These are phyloP conservation scores for Zenarchopterus dispar DNA, from an alignment of 2,797 vertebrate genomes.

Conservation along the genomic window DNA sequence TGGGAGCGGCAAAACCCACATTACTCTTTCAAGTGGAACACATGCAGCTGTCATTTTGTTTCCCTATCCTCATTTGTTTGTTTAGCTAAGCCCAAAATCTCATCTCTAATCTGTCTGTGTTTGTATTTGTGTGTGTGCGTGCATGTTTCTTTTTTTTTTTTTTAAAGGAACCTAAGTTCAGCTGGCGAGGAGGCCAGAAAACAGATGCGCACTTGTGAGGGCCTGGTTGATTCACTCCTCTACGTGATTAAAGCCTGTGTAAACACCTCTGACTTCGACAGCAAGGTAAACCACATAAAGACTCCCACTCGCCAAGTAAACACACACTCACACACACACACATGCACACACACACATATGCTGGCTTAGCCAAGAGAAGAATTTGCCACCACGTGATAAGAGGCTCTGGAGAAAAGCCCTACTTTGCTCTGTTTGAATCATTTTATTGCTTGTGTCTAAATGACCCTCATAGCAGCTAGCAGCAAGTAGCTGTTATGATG, in stretches of 20 bases:
- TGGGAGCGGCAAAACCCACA: conserved; percentile 37
- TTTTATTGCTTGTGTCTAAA: conserved; percentile 39
- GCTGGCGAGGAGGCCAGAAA: conserved; percentile 96
- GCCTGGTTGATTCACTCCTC: conserved; percentile 94
- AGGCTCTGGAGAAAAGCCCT: conserved; percentile 32
- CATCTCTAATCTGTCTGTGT: conserved; percentile 25
- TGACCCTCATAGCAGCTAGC: conserved; percentile 26
- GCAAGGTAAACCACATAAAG: conserved; percentile 87
- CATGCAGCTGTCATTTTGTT: conserved; percentile 41
- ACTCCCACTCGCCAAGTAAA: conserved; percentile 15
- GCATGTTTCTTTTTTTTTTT: background rate
- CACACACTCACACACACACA: background rate
- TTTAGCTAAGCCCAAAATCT: conserved; percentile 42
- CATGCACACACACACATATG: background rate
- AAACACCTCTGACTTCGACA: conserved; percentile 98
- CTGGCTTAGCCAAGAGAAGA: conserved; percentile 26
- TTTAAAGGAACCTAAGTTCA: conserved; percentile 92
- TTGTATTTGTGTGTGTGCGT: conserved; percentile 5
- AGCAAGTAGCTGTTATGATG: conserved; percentile 23
- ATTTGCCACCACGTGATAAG: conserved; percentile 58
- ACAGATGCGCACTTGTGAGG: conserved; percentile 95
- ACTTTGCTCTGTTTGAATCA: conserved; percentile 38
- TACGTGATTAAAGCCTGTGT: conserved; percentile 98
- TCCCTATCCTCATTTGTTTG: conserved; percentile 51
- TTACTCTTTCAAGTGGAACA: conserved; percentile 31